phyloP scores from a whole-genome alignment of 2,888 invertebrate genomes.

The Aleiodes testaceus region DNA sequence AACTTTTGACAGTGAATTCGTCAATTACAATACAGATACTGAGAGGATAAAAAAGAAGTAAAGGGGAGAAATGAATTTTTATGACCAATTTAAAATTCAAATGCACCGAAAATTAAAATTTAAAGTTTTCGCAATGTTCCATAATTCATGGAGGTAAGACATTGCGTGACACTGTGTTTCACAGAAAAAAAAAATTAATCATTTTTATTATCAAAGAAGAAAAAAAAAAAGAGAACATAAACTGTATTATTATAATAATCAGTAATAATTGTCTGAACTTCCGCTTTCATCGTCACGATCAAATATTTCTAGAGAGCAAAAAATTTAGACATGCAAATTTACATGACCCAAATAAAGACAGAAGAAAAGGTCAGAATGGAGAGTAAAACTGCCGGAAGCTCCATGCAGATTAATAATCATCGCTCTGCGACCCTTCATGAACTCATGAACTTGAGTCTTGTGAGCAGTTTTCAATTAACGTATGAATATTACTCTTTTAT shows the following conservation, averaged over 20 bases:
- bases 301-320: slow-evolving; percentile 9
- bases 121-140: not conserved
- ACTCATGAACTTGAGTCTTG: not conserved
- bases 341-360: not conserved
- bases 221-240: not conserved
- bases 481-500: slow-evolving; percentile 14
- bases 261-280: slow-evolving; percentile 4
- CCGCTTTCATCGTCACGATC: slow-evolving; percentile 8
- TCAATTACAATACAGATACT: slow-evolving; percentile 1
- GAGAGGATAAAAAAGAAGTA: not conserved
- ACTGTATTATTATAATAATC: slow-evolving; percentile 7
- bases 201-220: not conserved
- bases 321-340: slow-evolving; percentile 1
- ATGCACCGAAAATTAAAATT: not conserved
- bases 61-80: not conserved
- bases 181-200: not conserved
- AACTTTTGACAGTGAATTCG: not conserved
- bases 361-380: slow-evolving; percentile 6
- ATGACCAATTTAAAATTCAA: not conserved
- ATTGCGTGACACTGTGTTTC: slow-evolving; percentile 16
- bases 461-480: slow-evolving; percentile 12
- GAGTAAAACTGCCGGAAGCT: slow-evolving; percentile 28
- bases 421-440: not conserved
- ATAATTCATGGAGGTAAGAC: not conserved
- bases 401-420: no score